Conservation (phyloP, 2,113 vertebrate species). For the Rhinogobius similis region DNA sequence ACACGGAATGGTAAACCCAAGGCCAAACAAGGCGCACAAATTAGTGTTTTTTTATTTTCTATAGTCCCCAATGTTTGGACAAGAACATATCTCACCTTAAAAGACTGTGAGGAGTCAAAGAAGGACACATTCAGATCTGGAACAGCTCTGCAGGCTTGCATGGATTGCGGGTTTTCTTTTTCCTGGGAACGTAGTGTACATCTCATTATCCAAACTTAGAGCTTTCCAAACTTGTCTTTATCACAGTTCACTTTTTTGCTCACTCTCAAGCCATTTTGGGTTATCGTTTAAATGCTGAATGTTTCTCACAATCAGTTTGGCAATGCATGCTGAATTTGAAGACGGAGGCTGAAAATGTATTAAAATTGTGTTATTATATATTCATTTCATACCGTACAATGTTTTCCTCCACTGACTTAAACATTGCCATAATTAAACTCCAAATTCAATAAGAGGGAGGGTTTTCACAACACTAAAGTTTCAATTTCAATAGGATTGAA, state of each 20-base stretch:
- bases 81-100: conserved; percentile 19
- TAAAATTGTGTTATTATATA: too few relatives aligned
- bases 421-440: too few relatives aligned
- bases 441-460: too few relatives aligned
- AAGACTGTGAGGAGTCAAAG: background rate
- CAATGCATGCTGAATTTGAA: background rate
- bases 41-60: conserved; percentile 18
- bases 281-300: too few relatives aligned
- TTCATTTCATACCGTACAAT: too few relatives aligned
- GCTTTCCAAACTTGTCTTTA: background rate
- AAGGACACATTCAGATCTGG: conserved; percentile 17
- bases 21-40: conserved; percentile 52
- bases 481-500: too few relatives aligned
- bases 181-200: conserved; percentile 3
- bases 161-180: background rate
- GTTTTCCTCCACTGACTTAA: too few relatives aligned
- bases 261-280: background rate
- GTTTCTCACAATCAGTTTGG: background rate
- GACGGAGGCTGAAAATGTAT: background rate
- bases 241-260: background rate
- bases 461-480: too few relatives aligned
- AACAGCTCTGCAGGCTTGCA: conserved; percentile 19
- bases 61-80: conserved; percentile 23
- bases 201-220: conserved; percentile 37
- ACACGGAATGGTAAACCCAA: conserved; percentile 56